Base-by-base conservation (phyloP, 1,140 invertebrate genomes). In the Brachionus calyciflorus region DNA sequence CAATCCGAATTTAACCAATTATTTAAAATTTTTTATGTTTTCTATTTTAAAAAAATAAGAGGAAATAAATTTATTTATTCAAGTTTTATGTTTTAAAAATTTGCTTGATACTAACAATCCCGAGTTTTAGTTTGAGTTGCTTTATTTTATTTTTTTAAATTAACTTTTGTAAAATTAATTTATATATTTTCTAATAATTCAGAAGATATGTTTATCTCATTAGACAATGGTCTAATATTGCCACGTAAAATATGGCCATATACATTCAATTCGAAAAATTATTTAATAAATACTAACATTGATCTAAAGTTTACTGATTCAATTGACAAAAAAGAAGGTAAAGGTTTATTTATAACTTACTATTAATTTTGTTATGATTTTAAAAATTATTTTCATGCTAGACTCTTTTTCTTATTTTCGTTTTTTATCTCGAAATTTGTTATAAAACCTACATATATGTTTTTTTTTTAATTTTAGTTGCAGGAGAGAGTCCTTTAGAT, bases 161-260 rank as follows among this genome's bases (percentile, higher is more conserved):
- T n/a, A n/a, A n/a, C n/a, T n/a, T n/a, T n/a, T 40, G 12, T 7
- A 46, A 7, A 14, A 46, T 3, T 37, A 37, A 37, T 37, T 5
- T 9, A 5, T 37, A 5, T 37, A 5, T 37, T 37, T 37, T 37
- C 33, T 37, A 37, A 5, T 5, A 37, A 9, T 28, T n/a, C 3
- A 28, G 12, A 12, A 21, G 53, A 57, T 12, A 33, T 33, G 30
- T 57, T 57, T 21, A 14, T 19, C 3, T 6, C 19, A 17, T 17
- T 57, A 28, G 53, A 57, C 4, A 57, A 33, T 21, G 53, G 53
- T 9, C 19, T 57, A 2, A 28, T 57, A 14, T 57, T 57, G 53
- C 53, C 53, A 33, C 30, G 53, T 28, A 57, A 57, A 57, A 57
- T 57, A 28, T 57, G 53, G 53, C 53, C 33, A 57, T 33, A 3